phyloP scores from a whole-genome alignment of 2,797 vertebrate species.

The Sebastolobus altivelis region DNA sequence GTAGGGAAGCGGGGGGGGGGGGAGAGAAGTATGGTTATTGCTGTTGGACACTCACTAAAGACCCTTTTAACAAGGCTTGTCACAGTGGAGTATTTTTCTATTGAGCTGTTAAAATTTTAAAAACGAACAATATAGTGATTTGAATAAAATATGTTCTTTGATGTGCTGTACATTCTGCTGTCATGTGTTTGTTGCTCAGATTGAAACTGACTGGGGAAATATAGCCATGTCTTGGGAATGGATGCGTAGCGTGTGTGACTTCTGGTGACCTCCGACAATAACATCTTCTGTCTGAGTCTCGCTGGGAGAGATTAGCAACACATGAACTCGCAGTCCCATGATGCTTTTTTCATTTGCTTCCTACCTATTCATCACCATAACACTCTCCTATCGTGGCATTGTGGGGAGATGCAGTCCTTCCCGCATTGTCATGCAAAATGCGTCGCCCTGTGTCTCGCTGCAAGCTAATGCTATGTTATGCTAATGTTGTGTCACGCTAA shows the following conservation, averaged over 20 bases:
- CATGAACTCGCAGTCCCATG: constrained; percentile 72
- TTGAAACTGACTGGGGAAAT: constrained; percentile 18
- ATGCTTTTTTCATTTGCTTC: constrained; percentile 76
- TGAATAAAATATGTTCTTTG: constrained; percentile 33
- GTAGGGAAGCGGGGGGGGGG: constrained; percentile 12
- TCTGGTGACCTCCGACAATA: constrained; percentile 65
- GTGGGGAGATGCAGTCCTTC: constrained; percentile 47
- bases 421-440: constrained; percentile 70
- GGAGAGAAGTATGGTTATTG: constrained; percentile 47
- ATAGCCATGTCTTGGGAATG: constrained; percentile 19
- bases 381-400: constrained; percentile 49
- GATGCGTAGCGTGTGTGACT: constrained; percentile 41
- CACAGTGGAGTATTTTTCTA: constrained; percentile 48
- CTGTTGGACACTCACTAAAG: constrained; percentile 66
- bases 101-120: constrained; percentile 49
- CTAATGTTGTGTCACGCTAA: constrained; percentile 65
- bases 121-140: constrained; percentile 16
- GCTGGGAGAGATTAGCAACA: constrained; percentile 67
- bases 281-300: constrained; percentile 61
- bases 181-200: constrained; percentile 15
- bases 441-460: constrained; percentile 37
- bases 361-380: constrained; percentile 64
- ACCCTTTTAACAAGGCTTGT: constrained; percentile 50
- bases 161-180: constrained; percentile 1
- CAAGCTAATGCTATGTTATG: constrained; percentile 71